These are phyloP conservation scores for Diaphora mendica DNA, from an alignment of 2,888 invertebrate species.

Conservation along the genomic window DNA sequence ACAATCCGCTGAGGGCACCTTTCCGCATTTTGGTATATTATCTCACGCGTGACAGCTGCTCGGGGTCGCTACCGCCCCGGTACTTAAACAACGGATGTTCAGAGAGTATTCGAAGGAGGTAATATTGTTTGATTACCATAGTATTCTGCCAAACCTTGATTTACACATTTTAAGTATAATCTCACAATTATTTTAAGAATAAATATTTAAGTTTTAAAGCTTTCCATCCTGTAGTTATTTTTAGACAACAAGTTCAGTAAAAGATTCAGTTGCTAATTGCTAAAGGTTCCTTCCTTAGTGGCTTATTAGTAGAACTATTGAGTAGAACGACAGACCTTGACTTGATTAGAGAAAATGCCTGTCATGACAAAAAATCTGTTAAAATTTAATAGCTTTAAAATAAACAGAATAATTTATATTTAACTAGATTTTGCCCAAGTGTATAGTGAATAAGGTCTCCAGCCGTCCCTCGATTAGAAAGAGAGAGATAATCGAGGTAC, in stretches of 20 bases:
- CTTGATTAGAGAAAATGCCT: too few relatives aligned
- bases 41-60: conserved; percentile 82
- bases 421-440: too few relatives aligned
- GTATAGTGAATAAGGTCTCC: too few relatives aligned
- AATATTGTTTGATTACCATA: neutral
- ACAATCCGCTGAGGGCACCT: conserved; percentile 68
- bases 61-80: conserved; percentile 60
- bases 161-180: neutral
- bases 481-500: too few relatives aligned
- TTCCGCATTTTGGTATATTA: conserved; percentile 72
- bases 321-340: too few relatives aligned
- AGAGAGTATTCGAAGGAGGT: conserved; percentile 19
- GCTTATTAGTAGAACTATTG: neutral
- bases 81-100: conserved; percentile 59
- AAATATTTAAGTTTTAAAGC: too few relatives aligned
- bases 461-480: too few relatives aligned
- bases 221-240: neutral
- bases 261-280: neutral
- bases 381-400: neutral
- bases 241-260: neutral
- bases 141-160: neutral
- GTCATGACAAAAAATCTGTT: too few relatives aligned
- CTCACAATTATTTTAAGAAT: neutral
- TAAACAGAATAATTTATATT: neutral
- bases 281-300: too few relatives aligned